Base-by-base conservation (phyloP, 2,888 invertebrate genomes). In the Phaonia tiefii region DNA sequence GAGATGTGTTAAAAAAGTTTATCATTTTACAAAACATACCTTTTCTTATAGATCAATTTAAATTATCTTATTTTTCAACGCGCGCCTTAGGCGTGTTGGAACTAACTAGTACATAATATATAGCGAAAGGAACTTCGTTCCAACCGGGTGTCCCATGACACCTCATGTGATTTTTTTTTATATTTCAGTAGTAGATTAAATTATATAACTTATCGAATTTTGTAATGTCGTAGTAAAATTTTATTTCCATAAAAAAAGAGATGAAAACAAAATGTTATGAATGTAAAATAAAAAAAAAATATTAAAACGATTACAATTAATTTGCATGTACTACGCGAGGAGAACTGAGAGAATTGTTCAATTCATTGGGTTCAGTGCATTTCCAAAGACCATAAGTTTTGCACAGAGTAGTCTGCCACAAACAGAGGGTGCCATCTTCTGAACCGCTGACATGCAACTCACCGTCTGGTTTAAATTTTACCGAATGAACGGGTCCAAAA, bases 391-490 rank as follows among this genome's bases (percentile, higher is more conserved):
- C 97, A 90, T 98, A 98, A 10, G 95, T 98, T 89, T 98, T 98
- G 67, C 99, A 99, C 60, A 98, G 95, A 63, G 96, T 96, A 67
- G 96, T 98, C 91, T 99, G 99, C 99, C 99, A 99, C 85, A 99
- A 93, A 82, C 99, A 94, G 84, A 99, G 93, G n/a, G n/a, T n/a
- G n/a, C n/a, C n/a, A n/a, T n/a, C 37, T 98, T 98, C 5, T 98
- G 97, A 80, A n/a, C n/a, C n/a, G n/a, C 98, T 98, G 20, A 98
- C 98, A 91, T 98, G 99, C 82, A 99, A 92, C 91, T 99, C 98
- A 37, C 98, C 98, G 91, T 99, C 98, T 0, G 99, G 98, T 39
- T 98, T 98, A 92, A 98, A 99, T n/a, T n/a, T n/a, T n/a, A n/a
- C n/a, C n/a, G 97, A 97, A 91, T 99, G 98, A 22, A 99, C 96